Percentiles rank a stretch among this genome's conserved stretches.
Evolutionary conservation across 2,797 vertebrate species (phyloP).

Genomic region (Chaunax sp.): DNA sequence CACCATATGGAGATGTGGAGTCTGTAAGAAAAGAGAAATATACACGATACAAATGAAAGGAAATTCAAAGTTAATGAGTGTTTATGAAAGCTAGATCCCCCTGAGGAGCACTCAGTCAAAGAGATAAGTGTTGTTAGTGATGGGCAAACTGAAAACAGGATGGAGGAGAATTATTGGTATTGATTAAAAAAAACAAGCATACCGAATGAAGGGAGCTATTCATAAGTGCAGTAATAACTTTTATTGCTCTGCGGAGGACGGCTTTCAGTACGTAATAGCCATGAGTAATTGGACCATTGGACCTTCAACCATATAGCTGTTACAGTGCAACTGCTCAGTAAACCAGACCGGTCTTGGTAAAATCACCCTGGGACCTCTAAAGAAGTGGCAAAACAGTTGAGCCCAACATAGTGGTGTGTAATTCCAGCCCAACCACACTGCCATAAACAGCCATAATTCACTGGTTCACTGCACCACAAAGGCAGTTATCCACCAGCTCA

Average conservation of each 20-base stretch:
- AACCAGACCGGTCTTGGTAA: slow-evolving; percentile 58
- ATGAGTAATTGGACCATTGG: slow-evolving; percentile 66
- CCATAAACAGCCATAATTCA: slow-evolving; percentile 73
- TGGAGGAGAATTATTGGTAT: slow-evolving; percentile 15
- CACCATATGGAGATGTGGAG: slow-evolving; percentile 10
- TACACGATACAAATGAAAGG: slow-evolving; percentile 10
- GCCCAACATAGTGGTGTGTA: slow-evolving; percentile 65
- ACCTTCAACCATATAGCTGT: slow-evolving; percentile 67
- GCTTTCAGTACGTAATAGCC: slow-evolving; percentile 59
- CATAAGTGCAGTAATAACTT: slow-evolving; percentile 54
- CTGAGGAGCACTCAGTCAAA: slow-evolving; percentile 16
- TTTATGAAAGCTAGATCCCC: slow-evolving; percentile 8
- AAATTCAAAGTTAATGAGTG: slow-evolving; percentile 20
- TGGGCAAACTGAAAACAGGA: slow-evolving; percentile 22
- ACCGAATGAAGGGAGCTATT: slow-evolving; percentile 54
- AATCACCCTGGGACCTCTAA: slow-evolving; percentile 66
- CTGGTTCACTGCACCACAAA: slow-evolving; percentile 25
- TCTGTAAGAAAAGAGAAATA: slow-evolving; percentile 4
- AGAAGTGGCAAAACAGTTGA: slow-evolving; percentile 67
- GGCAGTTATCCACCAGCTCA: slow-evolving; percentile 38
- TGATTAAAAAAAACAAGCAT: slow-evolving; percentile 54
- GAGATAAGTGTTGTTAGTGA: slow-evolving; percentile 9
- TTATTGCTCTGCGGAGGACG: slow-evolving; percentile 60
- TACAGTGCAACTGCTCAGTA: slow-evolving; percentile 68
- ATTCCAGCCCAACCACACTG: slow-evolving; percentile 68